Base-by-base conservation (phyloP, 1,140 invertebrate species). In the Popillia japonica region DNA sequence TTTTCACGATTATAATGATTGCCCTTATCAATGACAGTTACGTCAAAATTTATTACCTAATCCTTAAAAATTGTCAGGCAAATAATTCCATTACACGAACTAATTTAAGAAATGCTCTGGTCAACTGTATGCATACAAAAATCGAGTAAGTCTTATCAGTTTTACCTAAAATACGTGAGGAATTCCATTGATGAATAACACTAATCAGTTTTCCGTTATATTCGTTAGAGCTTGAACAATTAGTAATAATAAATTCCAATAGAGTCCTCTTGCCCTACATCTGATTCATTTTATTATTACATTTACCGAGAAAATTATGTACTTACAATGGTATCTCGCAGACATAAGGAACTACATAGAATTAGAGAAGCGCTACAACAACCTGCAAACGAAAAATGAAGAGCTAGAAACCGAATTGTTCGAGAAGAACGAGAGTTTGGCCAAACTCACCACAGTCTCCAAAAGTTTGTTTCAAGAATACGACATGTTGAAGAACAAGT, bases 401-500 rank as follows among this genome's bases (percentile, higher is more conserved):
- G 86, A 87, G 34, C 81, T 92, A 61, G 90, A 91, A 77, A 83
- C 84, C 0, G 89, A 92, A 84, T 83, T 92, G 0, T 85, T 87
- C 2, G 91, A 92, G 78, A 89, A 90, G 64, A 91, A 92, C 79
- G 85, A 90, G 6, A 90, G 92, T 82, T 87, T 93, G 14, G 86
- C 88, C 34, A 91, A 91, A 83, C 86, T 93, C 27, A 88, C 90
- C 42, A 89, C 87, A 79, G 93, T 92, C 72, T 93, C 92, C 0
- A 92, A 93, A 86, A 91, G 90, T 76, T 88, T 94, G 44, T 93
- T 91, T 84, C 90, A 90, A 72, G 93, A 94, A 83, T 94, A 94
- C 84, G 92, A 93, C 81, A 90, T 92, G 83, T 86, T 94, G 2
- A 92, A 92, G 82, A 90, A 91, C 82, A 90, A 92, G 86, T 92